Evolutionary conservation across 1,140 invertebrate genomes (phyloP), one percentile per base, ranked within the genome.

Genomic region (Euglossa dilemma): DNA sequence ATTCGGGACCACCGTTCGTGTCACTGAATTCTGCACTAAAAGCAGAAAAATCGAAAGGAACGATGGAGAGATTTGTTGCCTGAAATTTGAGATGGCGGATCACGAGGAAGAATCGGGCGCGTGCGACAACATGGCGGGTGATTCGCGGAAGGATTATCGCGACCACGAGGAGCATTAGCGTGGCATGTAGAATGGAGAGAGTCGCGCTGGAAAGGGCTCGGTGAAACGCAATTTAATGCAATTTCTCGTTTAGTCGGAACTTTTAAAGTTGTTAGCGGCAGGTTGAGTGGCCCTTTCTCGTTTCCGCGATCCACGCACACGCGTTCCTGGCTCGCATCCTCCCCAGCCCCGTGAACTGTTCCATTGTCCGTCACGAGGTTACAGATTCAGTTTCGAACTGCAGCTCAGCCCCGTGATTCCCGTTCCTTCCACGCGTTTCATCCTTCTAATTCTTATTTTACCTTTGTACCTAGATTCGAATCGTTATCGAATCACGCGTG

Each of bases 231-330:
- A 87, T 87, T 87, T 87, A 87, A 87, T 86, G 86, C 86, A 87
- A 87, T 87, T 87, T 86, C 86, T 77, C 86, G 86, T 87, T 87
- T 87, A 87, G 86, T 70, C 85, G 75, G 85, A 87, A 87, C 86
- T 87, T 87, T 87, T 87, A 87, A 87, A 87, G 85, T 84, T 84
- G 86, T 87, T 87, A 87, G 85, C 54, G 63, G 75, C 57, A 63
- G 69, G 80, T 78, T 76, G 85, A 87, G 86, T 84, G 86, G 71
- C 71, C 75, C 75, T 67, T 80, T 87, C 85, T 75, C 70, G 75
- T 76, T 82, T 64, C 54, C 64, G 73, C 61, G 77, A 70, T 82
- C 72, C 78, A 86, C 76, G 61, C 67, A 70, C 50, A 47, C 74
- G 43, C 80, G 36, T 81, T 79, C 63, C 61, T 61, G 36, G 80